A percentile compares a stretch with the other conserved stretches of the same genome.
phyloP scores from a whole-genome alignment of 2,797 vertebrate genomes.

The Catharus ustulatus region DNA sequence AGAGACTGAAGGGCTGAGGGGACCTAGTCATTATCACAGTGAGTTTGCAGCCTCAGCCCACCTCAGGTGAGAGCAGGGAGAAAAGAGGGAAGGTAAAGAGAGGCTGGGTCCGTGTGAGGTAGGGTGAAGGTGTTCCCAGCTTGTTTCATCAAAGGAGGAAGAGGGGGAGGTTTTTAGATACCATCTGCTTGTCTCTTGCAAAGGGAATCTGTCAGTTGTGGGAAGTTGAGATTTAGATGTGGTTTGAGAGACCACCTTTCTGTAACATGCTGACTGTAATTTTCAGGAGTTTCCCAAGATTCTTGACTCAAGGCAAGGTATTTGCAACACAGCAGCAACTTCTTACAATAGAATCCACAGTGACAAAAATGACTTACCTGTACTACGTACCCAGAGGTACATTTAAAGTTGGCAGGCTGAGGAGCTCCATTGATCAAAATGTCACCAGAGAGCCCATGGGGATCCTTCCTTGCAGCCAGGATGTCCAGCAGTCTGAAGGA shows the following conservation, averaged over 20 bases:
- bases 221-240: no score
- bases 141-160: neutral
- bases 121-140: neutral
- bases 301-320: neutral
- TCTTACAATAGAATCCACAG: neutral
- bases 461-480: constrained; percentile 80
- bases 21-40: neutral
- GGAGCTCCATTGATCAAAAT: constrained; percentile 79
- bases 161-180: neutral
- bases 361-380: constrained; percentile 58
- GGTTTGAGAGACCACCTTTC: neutral
- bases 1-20: neutral
- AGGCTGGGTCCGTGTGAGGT: neutral
- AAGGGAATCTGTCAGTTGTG: neutral
- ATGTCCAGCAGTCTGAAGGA: constrained; percentile 75
- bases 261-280: neutral
- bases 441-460: constrained; percentile 74
- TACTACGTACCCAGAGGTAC: constrained; percentile 79
- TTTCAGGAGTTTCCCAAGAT: neutral
- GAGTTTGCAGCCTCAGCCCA: neutral
- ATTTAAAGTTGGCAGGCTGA: constrained; percentile 79
- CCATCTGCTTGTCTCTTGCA: neutral
- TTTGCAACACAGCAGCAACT: neutral
- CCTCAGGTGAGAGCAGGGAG: neutral
- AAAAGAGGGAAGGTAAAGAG: neutral